Evolutionary conservation across 1,140 invertebrate genomes (phyloP).

Genomic region (Heliconius nattereri): DNA sequence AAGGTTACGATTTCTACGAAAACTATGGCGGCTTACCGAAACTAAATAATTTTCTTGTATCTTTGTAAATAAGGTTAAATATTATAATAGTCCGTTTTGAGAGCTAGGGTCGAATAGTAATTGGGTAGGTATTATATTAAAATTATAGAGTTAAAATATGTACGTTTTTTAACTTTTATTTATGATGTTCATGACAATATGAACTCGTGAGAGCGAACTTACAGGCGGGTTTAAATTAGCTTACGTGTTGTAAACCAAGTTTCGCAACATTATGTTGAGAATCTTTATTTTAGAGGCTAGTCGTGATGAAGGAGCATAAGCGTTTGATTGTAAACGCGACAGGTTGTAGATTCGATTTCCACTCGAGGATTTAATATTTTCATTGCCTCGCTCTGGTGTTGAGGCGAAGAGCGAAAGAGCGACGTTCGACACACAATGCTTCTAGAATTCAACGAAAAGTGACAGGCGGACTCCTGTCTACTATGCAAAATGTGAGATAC

Average conservation of each 20-base stretch:
- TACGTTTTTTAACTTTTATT: background rate
- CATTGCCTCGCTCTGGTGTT: too few species aligned
- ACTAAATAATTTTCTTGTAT: background rate
- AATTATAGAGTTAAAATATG: background rate
- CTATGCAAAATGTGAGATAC: too few species aligned
- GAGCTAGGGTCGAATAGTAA: background rate
- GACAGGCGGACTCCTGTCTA: too few species aligned
- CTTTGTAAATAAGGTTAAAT: background rate
- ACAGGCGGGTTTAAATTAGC: background rate
- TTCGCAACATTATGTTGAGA: background rate
- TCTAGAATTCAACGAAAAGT: too few species aligned
- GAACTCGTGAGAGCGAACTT: background rate
- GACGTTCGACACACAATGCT: too few species aligned
- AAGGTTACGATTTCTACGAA: background rate
- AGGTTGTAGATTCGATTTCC: too few species aligned
- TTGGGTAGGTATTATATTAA: background rate
- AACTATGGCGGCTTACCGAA: background rate
- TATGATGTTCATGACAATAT: background rate
- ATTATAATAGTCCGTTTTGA: background rate
- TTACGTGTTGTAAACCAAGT: background rate
- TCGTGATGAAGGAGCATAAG: too few species aligned
- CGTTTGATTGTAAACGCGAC: background rate
- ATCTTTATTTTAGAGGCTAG: too few species aligned
- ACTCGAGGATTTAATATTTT: too few species aligned
- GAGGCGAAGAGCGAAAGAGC: too few species aligned